Conservation (phyloP, 2,797 vertebrate genomes). For the Muraenolepis orangiensis region DNA sequence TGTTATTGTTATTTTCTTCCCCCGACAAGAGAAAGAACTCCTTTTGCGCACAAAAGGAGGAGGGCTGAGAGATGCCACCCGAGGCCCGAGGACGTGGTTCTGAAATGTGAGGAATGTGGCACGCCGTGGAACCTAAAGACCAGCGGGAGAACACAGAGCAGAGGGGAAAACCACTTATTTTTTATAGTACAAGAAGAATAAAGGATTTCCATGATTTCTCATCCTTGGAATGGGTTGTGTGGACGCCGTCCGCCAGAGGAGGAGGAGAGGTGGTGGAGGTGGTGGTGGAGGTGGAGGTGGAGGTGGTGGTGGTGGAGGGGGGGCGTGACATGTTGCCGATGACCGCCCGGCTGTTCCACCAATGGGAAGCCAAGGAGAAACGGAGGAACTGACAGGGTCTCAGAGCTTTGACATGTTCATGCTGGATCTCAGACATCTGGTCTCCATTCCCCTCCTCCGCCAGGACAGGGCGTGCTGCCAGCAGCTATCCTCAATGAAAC, state of each 20-base stretch:
- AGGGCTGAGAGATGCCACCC: constrained; percentile 76
- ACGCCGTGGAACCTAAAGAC: constrained; percentile 65
- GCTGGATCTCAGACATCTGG: constrained; percentile 73
- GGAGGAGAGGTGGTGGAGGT: too few relatives aligned
- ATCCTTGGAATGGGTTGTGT: neutral
- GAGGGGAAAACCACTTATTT: too few relatives aligned
- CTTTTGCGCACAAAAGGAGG: too few relatives aligned
- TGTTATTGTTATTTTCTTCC: constrained; percentile 78
- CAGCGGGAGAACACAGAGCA: constrained; percentile 44
- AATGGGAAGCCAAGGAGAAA: constrained; percentile 58
- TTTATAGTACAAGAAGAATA: too few relatives aligned
- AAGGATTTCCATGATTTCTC: constrained; percentile 52
- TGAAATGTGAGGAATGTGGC: constrained; percentile 71
- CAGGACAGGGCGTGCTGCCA: constrained; percentile 68
- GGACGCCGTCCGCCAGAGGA: too few relatives aligned
- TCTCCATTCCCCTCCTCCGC: constrained; percentile 67
- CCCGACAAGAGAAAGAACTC: constrained; percentile 74
- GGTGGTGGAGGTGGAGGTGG: too few relatives aligned
- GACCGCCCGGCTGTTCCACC: constrained; percentile 59
- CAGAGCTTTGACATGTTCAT: constrained; percentile 72
- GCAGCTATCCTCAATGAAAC: constrained; percentile 64
- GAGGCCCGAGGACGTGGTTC: constrained; percentile 70
- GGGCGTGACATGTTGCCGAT: constrained; percentile 49
- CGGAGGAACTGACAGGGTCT: constrained; percentile 69
- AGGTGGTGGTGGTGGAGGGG: constrained; percentile 38